Base-by-base conservation (phyloP, 1,140 invertebrate species). In the Oryctes rhinoceros region DNA sequence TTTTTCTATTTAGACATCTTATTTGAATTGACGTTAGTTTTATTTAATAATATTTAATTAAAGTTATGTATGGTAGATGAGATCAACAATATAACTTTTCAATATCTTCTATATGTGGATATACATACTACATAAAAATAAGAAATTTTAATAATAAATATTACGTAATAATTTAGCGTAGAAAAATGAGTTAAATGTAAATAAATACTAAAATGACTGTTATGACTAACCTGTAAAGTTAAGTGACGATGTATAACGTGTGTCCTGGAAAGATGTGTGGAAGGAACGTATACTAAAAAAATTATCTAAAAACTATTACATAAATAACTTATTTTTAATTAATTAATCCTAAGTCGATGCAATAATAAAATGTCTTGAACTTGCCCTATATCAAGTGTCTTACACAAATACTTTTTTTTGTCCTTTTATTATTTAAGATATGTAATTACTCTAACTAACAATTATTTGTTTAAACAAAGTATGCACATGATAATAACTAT, bases 351-450 rank as follows among this genome's bases (percentile, higher is more conserved):
- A 76, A 78, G 15, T 78, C 76, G 76, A 53, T 78, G 76, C 76
- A 53, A 78, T 78, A 78, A 78, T 78, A 78, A 78, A 78, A 78
- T 53, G 76, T 78, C 76, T 78, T 78, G 37, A 53, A 78, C n/a
- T 78, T 78, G 76, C 76, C 13, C 76, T 78, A 78, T 30, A 47
- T 47, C n/a, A 53, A 76, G 24, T 78, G 76, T 78, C 76, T 78
- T 78, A 78, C 76, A 53, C 76, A 47, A 35, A 74, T 76, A 76
- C 44, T 48, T 76, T 76, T 76, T 76, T 76, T 76, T 39, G 37
- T 44, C 13, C 11, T 76, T 76, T 76, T 76, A 76, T 76, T 30
- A 48, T 76, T 44, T 76, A 47, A 39, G 74, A 76, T 76, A 76
- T 76, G 74, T 48, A 76, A 76, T 44, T 48, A 76, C n/a, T 67